These are phyloP conservation scores for Apodemia zela DNA, from an alignment of 2,888 invertebrate genomes.

Conservation along the genomic window DNA sequence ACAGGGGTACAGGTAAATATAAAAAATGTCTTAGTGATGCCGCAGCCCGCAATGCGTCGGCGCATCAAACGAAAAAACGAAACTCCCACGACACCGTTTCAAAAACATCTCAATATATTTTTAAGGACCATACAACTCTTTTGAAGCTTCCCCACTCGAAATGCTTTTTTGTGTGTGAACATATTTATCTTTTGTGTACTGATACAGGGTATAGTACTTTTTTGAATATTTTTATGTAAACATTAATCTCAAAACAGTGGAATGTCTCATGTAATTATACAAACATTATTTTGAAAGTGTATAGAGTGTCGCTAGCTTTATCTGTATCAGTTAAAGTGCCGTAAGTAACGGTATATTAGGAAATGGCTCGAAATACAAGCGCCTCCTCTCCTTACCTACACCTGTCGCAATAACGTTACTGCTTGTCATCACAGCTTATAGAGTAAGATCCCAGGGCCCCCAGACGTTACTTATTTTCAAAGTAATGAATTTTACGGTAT, in stretches of 20 bases:
- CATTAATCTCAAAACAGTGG: background rate
- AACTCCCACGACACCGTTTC: constrained; percentile 70
- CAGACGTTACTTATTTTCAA: too few relatives aligned
- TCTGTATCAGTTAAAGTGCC: too few relatives aligned
- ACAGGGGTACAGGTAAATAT: constrained; percentile 46
- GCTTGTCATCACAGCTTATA: too few relatives aligned
- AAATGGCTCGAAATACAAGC: too few relatives aligned
- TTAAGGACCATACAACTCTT: constrained; percentile 32
- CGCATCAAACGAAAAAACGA: constrained; percentile 55
- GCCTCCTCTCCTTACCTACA: too few relatives aligned
- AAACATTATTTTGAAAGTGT: too few relatives aligned
- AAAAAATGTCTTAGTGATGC: constrained; percentile 60
- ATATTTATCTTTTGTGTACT: constrained; percentile 5
- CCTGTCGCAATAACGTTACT: too few relatives aligned
- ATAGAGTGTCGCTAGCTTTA: too few relatives aligned
- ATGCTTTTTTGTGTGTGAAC: constrained; percentile 8
- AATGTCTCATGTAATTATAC: too few relatives aligned
- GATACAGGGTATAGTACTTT: background rate
- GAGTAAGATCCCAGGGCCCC: too few relatives aligned
- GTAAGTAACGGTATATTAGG: too few relatives aligned
- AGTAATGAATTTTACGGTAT: too few relatives aligned
- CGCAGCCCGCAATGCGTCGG: constrained; percentile 48
- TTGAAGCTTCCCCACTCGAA: constrained; percentile 42
- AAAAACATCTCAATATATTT: constrained; percentile 58
- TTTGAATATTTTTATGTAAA: background rate